phyloP scores from a whole-genome alignment of 2,888 invertebrate genomes.

The Caenorhabditis japonica region DNA sequence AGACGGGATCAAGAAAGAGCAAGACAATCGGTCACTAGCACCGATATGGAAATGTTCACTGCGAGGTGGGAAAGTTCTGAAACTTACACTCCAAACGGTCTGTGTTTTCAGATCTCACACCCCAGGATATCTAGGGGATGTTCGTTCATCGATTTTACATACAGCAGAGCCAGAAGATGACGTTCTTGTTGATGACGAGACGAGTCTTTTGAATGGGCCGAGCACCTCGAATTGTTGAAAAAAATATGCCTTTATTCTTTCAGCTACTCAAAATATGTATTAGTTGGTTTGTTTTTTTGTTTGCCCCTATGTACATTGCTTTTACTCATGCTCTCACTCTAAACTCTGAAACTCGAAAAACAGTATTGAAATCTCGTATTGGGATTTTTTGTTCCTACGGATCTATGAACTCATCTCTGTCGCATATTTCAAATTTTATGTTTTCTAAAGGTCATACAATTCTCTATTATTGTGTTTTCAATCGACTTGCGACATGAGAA shows the following conservation, averaged over 20 bases:
- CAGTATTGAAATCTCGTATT: too few relatives aligned
- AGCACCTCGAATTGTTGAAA: constrained; percentile 33
- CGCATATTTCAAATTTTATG: constrained; percentile 25
- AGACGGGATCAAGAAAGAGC: constrained; percentile 21
- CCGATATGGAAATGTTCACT: constrained; percentile 63
- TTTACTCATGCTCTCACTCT: too few relatives aligned
- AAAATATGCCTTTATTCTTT: neutral
- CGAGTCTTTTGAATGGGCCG: constrained; percentile 25
- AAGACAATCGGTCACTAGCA: constrained; percentile 44
- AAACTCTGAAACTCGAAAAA: too few relatives aligned
- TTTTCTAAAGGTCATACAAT: too few relatives aligned
- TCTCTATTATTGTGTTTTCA: too few relatives aligned
- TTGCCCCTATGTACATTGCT: too few relatives aligned
- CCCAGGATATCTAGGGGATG: constrained; percentile 13
- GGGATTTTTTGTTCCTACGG: too few relatives aligned
- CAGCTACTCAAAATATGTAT: neutral
- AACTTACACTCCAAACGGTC: too few relatives aligned
- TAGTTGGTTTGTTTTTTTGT: too few relatives aligned
- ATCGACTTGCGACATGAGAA: too few relatives aligned
- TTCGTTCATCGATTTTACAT: neutral
- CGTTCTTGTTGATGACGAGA: constrained; percentile 34
- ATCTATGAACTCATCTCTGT: constrained; percentile 48
- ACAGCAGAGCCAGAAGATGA: constrained; percentile 21
- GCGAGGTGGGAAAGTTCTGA: too few relatives aligned
- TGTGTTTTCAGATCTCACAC: constrained; percentile 54